Evolutionary conservation across 2,113 vertebrate genomes (phyloP), one percentile per base, ranked within the genome.

Genomic region (Mobula birostris): DNA sequence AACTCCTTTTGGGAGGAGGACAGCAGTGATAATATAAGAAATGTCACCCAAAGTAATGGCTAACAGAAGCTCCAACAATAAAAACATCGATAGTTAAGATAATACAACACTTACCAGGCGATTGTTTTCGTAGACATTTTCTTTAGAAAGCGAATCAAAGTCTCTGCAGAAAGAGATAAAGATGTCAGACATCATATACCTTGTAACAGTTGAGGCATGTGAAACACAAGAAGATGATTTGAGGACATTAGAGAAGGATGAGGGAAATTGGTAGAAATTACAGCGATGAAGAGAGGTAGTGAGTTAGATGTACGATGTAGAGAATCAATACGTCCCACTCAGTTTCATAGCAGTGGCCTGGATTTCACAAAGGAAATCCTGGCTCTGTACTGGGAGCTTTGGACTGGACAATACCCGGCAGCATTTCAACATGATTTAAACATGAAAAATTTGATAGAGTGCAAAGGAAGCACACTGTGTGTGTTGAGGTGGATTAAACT

Each of bases 41-140:
- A 27, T 1, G 40, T 27, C 58, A 5, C 70, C 19, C 19, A n/a
- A 78, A 48, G 48, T n/a, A 77, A 56, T 24, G 61, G 17, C 24
- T 61, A 21, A 21, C 8, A 32, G 15, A 27, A 85, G 27, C 29
- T 5, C 15, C 15, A 32, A 12, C 36, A 32, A 82, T 17, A 77
- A 24, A 70, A 58, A 76, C 27, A 11, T 27, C 21, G 66, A 19
- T 27, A 48, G 3, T 40, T 74, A 56, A 48, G 40, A 29, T n/a
- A 94, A 56, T 56, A 21, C 5, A 94, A 48, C 77, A 98, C 99
- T 98, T 95, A 99, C 99, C 98, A 99, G 96, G 27, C 95, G 97
- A 96, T 99, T 99, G 96, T 99, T 99, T 95, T 99, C 98, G 3
- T 98, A 99, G 94, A 99, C 96, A 32, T 99, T 98, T 95, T 99